A percentile compares a stretch with the other conserved stretches of the same genome.
phyloP scores from a whole-genome alignment of 2,113 vertebrate genomes.

The Gavia stellata region DNA sequence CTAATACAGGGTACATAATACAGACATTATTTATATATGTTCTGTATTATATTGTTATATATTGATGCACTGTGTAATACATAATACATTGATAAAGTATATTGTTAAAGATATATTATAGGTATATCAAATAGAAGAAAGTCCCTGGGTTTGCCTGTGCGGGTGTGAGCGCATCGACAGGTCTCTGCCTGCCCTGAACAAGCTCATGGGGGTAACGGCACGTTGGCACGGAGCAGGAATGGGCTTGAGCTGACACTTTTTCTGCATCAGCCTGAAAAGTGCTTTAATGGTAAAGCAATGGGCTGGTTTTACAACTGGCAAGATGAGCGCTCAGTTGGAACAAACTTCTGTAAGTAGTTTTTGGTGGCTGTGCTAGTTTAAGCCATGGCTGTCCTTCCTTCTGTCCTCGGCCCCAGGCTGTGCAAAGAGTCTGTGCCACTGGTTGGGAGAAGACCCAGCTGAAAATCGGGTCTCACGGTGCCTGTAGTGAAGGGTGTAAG shows the following conservation, averaged over 20 bases:
- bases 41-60: background rate
- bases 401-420: background rate
- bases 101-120: background rate
- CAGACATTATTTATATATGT: background rate
- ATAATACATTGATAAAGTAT: background rate
- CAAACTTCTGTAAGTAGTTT: background rate
- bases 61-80: background rate
- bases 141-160: background rate
- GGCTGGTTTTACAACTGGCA: background rate
- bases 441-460: background rate
- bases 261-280: background rate
- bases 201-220: background rate
- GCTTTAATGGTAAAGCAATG: background rate
- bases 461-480: background rate
- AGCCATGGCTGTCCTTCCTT: background rate
- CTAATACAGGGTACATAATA: background rate
- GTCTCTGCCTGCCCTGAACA: background rate
- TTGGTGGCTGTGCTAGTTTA: background rate
- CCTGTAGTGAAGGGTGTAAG: background rate
- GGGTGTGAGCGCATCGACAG: background rate
- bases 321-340: background rate
- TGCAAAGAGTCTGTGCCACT: background rate
- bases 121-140: background rate
- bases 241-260: background rate
- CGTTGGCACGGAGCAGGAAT: background rate